Conservation (phyloP, 1,140 invertebrate species). For the Andrena cerasifolii region DNA sequence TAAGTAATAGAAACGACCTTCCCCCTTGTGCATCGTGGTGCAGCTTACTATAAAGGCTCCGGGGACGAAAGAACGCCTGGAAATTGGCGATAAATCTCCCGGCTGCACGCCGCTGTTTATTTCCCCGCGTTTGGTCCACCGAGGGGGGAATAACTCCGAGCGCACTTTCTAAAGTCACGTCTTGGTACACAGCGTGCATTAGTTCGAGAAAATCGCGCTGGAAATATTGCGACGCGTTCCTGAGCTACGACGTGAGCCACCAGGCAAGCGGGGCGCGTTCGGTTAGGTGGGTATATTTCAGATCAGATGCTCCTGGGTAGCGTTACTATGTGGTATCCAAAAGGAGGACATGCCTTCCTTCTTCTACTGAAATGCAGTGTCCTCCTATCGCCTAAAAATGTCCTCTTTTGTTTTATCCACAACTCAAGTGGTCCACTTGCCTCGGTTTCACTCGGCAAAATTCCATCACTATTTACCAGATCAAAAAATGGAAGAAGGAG, state of each 20-base stretch:
- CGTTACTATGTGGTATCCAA: no score
- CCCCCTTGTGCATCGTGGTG: conserved; percentile 28
- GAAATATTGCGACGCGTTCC: conserved; percentile 39
- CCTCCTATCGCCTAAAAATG: no score
- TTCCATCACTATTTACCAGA: no score
- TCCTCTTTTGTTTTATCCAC: no score
- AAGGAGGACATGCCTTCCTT: no score
- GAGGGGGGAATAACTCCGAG: conserved; percentile 35
- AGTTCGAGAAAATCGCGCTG: conserved; percentile 38
- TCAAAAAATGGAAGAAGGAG: no score
- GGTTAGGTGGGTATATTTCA: no score
- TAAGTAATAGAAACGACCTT: conserved; percentile 50
- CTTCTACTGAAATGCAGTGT: no score
- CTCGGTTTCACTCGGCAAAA: no score
- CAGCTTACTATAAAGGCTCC: conserved; percentile 21
- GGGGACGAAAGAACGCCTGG: conserved; percentile 23
- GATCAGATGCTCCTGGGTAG: no score
- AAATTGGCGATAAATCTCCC: conserved; percentile 51
- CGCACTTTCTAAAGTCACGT: conserved; percentile 37
- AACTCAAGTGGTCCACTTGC: no score
- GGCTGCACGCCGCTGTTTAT: conserved; percentile 34
- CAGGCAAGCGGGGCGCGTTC: conserved; percentile 5
- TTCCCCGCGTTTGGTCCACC: conserved; percentile 17
- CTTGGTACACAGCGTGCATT: conserved; percentile 37
- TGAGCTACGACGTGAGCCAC: conserved; percentile 18